phyloP scores from a whole-genome alignment of 2,113 vertebrate genomes.

The Chloroceryle aenea region DNA sequence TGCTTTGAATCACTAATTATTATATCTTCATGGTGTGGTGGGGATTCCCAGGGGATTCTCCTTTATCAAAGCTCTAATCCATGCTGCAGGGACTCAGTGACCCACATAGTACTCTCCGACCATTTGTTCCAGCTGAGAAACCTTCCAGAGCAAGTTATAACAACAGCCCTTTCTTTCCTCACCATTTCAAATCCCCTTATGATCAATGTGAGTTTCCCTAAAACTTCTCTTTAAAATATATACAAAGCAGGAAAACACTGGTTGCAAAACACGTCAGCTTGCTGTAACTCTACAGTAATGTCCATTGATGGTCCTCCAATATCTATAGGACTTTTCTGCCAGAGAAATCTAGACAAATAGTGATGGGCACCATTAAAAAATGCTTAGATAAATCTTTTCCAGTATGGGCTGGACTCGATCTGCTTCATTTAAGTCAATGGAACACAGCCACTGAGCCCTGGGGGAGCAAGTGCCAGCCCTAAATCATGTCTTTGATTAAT shows the following conservation, averaged over 20 bases:
- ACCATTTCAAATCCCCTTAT: not conserved
- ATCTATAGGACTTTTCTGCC: not conserved
- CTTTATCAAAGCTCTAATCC: not conserved
- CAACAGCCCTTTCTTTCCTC: not conserved
- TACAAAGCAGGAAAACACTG: not conserved
- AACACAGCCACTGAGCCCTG: conserved; percentile 37
- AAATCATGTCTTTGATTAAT: conserved; percentile 65
- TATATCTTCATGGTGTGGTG: not conserved
- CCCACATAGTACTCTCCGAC: not conserved
- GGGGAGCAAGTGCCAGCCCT: conserved; percentile 34
- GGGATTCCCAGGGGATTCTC: not conserved
- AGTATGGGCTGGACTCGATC: not conserved
- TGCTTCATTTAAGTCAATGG: conserved; percentile 52
- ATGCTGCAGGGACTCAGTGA: not conserved
- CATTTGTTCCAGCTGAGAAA: not conserved
- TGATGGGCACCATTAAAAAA: conserved; percentile 18
- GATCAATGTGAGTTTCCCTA: not conserved
- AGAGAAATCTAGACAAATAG: not conserved
- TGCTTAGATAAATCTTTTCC: not conserved
- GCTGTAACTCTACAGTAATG: not conserved
- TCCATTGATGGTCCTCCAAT: not conserved
- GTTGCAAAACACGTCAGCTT: not conserved
- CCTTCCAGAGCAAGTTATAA: not conserved
- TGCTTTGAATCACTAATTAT: not conserved
- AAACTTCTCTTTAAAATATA: not conserved